Evolutionary conservation across 2,797 vertebrate species (phyloP), one percentile per base, ranked within the genome.

Genomic region (Helarctos malayanus): DNA sequence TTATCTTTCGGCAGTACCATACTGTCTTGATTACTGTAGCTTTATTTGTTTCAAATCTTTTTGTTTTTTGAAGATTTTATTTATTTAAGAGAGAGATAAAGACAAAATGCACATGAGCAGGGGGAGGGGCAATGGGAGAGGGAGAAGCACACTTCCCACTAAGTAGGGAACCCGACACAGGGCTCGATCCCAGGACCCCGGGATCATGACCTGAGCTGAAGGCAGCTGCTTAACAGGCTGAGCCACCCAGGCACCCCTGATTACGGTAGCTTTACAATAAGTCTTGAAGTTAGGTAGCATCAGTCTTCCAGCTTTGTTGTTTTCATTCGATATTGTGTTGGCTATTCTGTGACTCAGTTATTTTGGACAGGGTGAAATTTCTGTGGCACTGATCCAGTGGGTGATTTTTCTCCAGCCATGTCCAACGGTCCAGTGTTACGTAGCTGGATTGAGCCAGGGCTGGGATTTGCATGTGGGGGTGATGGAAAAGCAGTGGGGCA

Each of bases 361-460:
- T 78, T 93, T 97, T 97, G 73, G 65, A 91, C n/a, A 71, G 69
- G 92, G 15, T 86, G 32, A 94, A 86, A 87, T 83, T 95, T 73
- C 82, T 89, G 91, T 91, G 73, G 19, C 25, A 78, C 54, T 41
- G 61, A 45, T 86, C 49, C 47, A 95, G 5, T 59, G 23, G 52
- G 16, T 81, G 38, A 69, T 91, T 95, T 85, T 86, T 86, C 41
- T 82, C 35, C 14, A 92, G 71, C 65, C 13, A 45, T 45, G 29
- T 38, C 19, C 49, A 89, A 0, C 92, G 41, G 49, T 94, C 38
- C 80, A 73, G 15, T 96, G n/a, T 87, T 90, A 82, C 2, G 2
- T 89, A 82, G 83, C 69, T 80, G 82, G 32, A 83, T 35, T 89
- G 69, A 96, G 18, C 69, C 86, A 86, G 29, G 59, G 49, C 52